phyloP scores from a whole-genome alignment of 2,888 invertebrate genomes.

The Pachycephus smyrnensis region DNA sequence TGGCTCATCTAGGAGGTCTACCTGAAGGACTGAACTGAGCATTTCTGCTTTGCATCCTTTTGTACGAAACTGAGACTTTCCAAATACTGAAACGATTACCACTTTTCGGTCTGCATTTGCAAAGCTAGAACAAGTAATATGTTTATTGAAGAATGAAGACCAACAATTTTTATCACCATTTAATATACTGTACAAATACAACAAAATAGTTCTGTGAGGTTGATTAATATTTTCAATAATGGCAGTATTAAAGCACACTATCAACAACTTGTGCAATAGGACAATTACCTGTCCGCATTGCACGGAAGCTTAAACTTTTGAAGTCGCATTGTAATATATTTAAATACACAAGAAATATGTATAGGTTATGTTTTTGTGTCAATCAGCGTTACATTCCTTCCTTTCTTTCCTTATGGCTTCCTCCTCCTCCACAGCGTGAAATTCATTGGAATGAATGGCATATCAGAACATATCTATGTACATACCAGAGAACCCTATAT shows the following conservation, averaged over 20 bases:
- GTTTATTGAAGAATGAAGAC: neutral
- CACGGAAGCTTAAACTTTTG: conserved; percentile 58
- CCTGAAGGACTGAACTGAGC: conserved; percentile 56
- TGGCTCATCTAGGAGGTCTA: conserved; percentile 58
- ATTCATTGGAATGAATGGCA: no score
- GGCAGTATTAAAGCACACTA: neutral
- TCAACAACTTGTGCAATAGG: neutral
- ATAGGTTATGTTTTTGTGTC: neutral
- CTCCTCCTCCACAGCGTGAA: no score
- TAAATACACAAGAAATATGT: neutral
- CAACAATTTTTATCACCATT: neutral
- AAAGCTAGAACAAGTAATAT: conserved; percentile 41
- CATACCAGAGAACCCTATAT: no score
- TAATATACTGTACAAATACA: neutral
- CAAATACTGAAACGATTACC: conserved; percentile 79
- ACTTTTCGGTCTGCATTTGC: conserved; percentile 68
- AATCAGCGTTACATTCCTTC: neutral
- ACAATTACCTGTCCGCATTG: conserved; percentile 40
- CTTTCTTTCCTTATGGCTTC: no score
- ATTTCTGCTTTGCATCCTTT: conserved; percentile 75
- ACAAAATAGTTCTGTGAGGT: neutral
- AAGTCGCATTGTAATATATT: conserved; percentile 50
- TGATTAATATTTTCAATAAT: neutral
- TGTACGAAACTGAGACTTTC: conserved; percentile 76
- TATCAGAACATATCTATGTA: no score